Evolutionary conservation across 2,888 invertebrate genomes (phyloP).

Genomic region (Dynastes hyllus): DNA sequence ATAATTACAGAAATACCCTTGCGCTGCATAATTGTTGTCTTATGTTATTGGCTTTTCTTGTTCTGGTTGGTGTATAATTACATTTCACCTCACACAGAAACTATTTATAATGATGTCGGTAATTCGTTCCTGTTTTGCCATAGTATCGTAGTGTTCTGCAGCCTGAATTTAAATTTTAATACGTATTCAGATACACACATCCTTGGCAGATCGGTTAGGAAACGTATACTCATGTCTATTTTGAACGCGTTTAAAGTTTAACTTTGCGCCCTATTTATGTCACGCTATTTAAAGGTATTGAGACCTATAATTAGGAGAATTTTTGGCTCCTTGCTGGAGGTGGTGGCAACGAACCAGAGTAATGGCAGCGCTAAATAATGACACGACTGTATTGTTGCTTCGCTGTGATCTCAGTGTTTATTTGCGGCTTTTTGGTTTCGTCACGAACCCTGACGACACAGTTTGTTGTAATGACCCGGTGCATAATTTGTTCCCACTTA

Average conservation of each 20-base stretch:
- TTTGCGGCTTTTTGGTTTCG: neutral
- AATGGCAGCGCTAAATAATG: constrained; percentile 13
- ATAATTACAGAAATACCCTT: constrained; percentile 30
- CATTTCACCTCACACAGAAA: constrained; percentile 21
- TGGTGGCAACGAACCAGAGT: neutral
- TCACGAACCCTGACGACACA: neutral
- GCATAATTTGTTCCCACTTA: no score
- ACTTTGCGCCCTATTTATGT: constrained; percentile 40
- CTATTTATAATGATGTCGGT: constrained; percentile 39
- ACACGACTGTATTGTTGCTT: neutral
- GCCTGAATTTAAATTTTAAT: no score
- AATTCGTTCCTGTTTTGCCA: constrained; percentile 30
- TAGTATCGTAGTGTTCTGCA: neutral
- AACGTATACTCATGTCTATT: constrained; percentile 19
- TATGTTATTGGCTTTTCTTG: constrained; percentile 1
- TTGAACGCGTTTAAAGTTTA: constrained; percentile 35
- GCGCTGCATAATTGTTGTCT: constrained; percentile 29
- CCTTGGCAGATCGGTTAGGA: constrained; percentile 38
- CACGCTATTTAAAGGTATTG: constrained; percentile 34
- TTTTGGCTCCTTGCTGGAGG: constrained; percentile 13
- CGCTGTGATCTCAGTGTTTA: constrained; percentile 6
- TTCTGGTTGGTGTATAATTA: neutral
- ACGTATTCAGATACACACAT: neutral
- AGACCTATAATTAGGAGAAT: constrained; percentile 33
- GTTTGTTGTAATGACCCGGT: neutral